Conservation (phyloP, 2,888 invertebrate genomes). For the Pogonocherus hispidulus region DNA sequence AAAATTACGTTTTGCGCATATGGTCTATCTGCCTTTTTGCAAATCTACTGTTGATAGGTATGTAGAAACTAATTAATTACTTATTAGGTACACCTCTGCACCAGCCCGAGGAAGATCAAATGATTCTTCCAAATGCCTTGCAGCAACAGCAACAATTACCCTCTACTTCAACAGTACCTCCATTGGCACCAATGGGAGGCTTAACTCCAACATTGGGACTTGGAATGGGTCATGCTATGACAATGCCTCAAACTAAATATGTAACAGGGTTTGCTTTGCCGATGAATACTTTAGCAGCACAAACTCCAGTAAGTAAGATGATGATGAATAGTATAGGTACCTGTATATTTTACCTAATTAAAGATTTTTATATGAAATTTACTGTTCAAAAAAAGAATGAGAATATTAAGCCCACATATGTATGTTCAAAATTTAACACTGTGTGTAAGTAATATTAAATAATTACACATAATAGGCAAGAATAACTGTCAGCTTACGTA, state of each 20-base stretch:
- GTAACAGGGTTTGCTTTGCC: slow-evolving; percentile 84
- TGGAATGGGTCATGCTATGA: slow-evolving; percentile 76
- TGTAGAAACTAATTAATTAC: slow-evolving; percentile 8
- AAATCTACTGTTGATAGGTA: no score
- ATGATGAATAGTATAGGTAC: no score
- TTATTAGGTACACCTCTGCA: slow-evolving; percentile 82
- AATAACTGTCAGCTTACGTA: no score
- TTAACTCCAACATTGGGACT: slow-evolving; percentile 75
- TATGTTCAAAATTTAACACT: no score
- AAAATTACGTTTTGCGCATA: no score
- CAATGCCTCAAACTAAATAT: slow-evolving; percentile 80
- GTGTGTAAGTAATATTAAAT: no score
- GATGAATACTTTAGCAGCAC: slow-evolving; percentile 85
- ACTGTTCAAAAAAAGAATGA: no score
- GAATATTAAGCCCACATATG: no score
- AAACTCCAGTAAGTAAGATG: slow-evolving; percentile 85
- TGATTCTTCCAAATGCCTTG: slow-evolving; percentile 87
- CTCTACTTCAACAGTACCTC: slow-evolving; percentile 70
- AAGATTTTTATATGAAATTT: no score
- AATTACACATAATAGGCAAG: no score
- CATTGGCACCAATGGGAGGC: slow-evolving; percentile 72
- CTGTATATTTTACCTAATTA: no score
- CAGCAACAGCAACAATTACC: slow-evolving; percentile 74
- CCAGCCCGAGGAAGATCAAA: slow-evolving; percentile 92
- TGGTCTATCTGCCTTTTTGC: no score